A percentile compares a stretch with the other conserved stretches of the same genome.
Evolutionary conservation across 2,113 vertebrate genomes (phyloP).

Genomic region (Sphaerodactylus townsendi): DNA sequence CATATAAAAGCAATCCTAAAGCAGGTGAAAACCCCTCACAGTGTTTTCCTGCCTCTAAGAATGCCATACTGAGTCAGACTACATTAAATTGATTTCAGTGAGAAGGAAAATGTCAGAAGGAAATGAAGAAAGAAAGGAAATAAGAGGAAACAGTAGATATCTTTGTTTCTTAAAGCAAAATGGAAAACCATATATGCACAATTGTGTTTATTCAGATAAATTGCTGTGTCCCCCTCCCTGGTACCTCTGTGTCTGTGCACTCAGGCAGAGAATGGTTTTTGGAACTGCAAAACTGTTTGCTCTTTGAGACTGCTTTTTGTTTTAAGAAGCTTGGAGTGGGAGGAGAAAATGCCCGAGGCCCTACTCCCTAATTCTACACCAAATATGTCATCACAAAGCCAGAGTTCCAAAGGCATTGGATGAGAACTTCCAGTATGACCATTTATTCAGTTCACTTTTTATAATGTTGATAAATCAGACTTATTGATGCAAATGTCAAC

Average conservation of each 20-base stretch:
- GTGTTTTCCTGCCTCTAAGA: not conserved
- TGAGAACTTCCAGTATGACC: not conserved
- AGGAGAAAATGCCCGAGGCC: not conserved
- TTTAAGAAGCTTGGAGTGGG: not conserved
- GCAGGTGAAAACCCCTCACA: not conserved
- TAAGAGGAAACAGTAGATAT: too few relatives aligned
- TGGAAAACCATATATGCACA: not conserved
- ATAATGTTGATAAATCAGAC: not conserved
- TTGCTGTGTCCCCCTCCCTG: rapidly evolving
- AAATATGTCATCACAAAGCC: not conserved
- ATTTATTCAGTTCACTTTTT: not conserved
- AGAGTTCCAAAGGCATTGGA: not conserved
- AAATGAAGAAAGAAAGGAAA: not conserved
- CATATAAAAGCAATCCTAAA: not conserved
- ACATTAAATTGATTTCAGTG: not conserved
- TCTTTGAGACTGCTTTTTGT: not conserved
- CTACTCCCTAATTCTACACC: not conserved
- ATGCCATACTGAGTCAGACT: not conserved
- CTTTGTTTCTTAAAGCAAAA: not conserved
- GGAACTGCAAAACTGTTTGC: not conserved
- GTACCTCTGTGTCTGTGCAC: not conserved
- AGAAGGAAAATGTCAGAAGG: not conserved
- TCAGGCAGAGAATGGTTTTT: not conserved
- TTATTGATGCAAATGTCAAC: not conserved
- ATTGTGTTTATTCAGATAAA: not conserved